Base-by-base conservation (phyloP, 2,797 vertebrate genomes). In the Pyrocephalus nanus region DNA sequence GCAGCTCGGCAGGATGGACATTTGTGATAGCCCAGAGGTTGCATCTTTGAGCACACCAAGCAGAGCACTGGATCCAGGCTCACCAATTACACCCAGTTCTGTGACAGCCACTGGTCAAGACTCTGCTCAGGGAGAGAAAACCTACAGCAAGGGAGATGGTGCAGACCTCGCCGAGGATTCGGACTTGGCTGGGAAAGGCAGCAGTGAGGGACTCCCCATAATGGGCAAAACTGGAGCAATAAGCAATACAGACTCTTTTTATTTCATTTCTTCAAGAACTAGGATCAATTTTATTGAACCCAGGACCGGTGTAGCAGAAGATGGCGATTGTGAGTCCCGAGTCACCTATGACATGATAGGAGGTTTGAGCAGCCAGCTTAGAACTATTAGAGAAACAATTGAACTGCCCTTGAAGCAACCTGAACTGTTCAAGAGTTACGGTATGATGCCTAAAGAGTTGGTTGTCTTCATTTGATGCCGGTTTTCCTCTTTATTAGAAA, bases 321-420 rank as follows among this genome's bases (percentile, higher is more conserved):
- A 95, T 23, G 70, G 96, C 29, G 80, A 95, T 8, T 77, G 30
- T 80, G 96, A 91, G 91, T 96, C 97, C 88, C 98, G 93, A 94
- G 98, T 99, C 93, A 99, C 98, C 5, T 99, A 99, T 36, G 98
- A 98, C 88, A 99, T 99, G 98, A 99, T 99, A 70, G 99, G 99
- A 45, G 99, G 99, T 21, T 98, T 99, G 71, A 96, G 91, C 62
- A 98, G 95, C 90, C 99, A 99, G 92, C 93, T 99, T 94, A 98
- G 97, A 73, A 97, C 96, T 77, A 99, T 99, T 96, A 98, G 98
- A 97, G 99, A 99, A 97, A 98, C 98, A 12, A 97, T 99, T 42
- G 99, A 99, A 96, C 98, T 99, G 85, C 99, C 99, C 25, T 96
- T 99, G 87, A 99, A 98, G 97, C 98, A 98, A 69, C 98, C 99